phyloP scores from a whole-genome alignment of 2,797 vertebrate species.

The Melanotaenia trifasciata region DNA sequence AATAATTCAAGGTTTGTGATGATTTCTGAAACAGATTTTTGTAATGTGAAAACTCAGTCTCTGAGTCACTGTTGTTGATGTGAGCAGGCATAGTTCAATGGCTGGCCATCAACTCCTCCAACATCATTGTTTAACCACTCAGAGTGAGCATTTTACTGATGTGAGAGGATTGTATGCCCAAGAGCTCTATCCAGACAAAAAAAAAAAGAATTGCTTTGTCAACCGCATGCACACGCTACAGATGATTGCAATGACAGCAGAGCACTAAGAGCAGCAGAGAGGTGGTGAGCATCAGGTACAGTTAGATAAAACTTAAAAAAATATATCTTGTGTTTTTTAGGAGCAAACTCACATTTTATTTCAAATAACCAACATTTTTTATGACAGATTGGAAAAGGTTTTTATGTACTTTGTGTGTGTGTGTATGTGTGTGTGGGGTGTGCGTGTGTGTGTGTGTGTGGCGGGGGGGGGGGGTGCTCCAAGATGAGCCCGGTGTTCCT shows the following conservation, averaged over 20 bases:
- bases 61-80: constrained; percentile 31
- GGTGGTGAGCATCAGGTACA: constrained; percentile 49
- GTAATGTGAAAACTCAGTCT: not conserved
- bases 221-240: constrained; percentile 48
- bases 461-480: too few species aligned
- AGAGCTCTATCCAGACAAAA: constrained; percentile 52
- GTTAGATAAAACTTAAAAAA: constrained; percentile 8
- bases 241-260: constrained; percentile 52
- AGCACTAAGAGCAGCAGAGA: constrained; percentile 20
- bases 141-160: constrained; percentile 56
- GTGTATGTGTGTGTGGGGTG: too few species aligned
- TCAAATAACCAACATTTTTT: constrained; percentile 20
- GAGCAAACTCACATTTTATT: not conserved
- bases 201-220: constrained; percentile 68
- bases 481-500: constrained; percentile 41
- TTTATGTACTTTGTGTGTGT: not conserved
- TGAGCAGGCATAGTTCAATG: constrained; percentile 48
- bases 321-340: constrained; percentile 1
- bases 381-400: constrained; percentile 24
- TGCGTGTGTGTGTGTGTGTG: too few species aligned
- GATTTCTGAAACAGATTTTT: not conserved
- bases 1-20: not conserved
- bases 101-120: constrained; percentile 42
- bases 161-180: constrained; percentile 62
- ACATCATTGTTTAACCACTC: constrained; percentile 53